Conservation (phyloP, 1,140 invertebrate genomes). For the Drosophila mauritiana region DNA sequence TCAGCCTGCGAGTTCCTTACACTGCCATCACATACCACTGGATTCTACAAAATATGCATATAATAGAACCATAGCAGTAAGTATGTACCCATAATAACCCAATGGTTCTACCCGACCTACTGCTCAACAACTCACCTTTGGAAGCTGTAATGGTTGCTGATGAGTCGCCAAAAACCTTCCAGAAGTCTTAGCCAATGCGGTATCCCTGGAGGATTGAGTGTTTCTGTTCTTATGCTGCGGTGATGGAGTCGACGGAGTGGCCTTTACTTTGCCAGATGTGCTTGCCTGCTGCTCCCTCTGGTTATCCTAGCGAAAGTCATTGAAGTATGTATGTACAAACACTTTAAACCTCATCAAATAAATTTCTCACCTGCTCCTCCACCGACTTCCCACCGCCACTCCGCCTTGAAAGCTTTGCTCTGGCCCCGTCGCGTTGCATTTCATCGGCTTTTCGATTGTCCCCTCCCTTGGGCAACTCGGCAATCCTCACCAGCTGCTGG, state of each 20-base stretch:
- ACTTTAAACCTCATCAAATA: background rate
- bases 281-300: slow-evolving; percentile 35
- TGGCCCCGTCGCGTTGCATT: slow-evolving; percentile 57
- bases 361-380: slow-evolving; percentile 57
- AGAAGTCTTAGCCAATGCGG: slow-evolving; percentile 30
- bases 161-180: slow-evolving; percentile 33
- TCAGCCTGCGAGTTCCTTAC: background rate
- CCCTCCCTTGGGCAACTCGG: slow-evolving; percentile 82
- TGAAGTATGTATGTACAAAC: background rate
- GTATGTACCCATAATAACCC: background rate
- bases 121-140: slow-evolving; percentile 30
- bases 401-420: slow-evolving; percentile 23
- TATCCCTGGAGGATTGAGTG: slow-evolving; percentile 5
- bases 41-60: slow-evolving; percentile 2
- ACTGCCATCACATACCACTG: slow-evolving; percentile 4
- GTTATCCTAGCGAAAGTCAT: slow-evolving; percentile 23
- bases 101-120: background rate
- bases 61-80: too few species aligned
- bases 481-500: slow-evolving; percentile 89
- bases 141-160: slow-evolving; percentile 39
- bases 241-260: slow-evolving; percentile 7
- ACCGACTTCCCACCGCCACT: slow-evolving; percentile 31
- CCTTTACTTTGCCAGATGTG: slow-evolving; percentile 28
- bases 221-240: slow-evolving; percentile 19
- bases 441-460: slow-evolving; percentile 36